These are phyloP conservation scores for Nebria ingens DNA, from an alignment of 1,140 invertebrate species.

Conservation along the genomic window DNA sequence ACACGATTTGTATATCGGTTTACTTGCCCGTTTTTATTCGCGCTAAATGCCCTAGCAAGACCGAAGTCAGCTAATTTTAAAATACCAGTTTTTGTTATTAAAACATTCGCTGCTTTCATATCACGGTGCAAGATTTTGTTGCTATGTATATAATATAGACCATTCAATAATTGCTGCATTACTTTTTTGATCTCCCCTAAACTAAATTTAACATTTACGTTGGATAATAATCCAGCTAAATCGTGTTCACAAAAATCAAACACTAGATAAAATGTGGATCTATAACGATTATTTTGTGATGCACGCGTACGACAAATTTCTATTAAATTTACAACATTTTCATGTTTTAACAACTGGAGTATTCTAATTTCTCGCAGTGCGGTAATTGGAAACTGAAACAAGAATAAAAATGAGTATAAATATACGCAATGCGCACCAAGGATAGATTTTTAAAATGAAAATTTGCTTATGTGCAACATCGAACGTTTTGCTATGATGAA, in stretches of 20 bases:
- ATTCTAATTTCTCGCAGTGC: slow-evolving; percentile 95
- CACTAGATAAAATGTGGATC: slow-evolving; percentile 93
- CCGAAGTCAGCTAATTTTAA: slow-evolving; percentile 91
- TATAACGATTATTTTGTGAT: slow-evolving; percentile 71
- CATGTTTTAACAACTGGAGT: slow-evolving; percentile 90
- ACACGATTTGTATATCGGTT: slow-evolving; percentile 90
- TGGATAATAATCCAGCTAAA: slow-evolving; percentile 90
- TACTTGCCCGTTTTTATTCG: slow-evolving; percentile 72
- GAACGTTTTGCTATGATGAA: too few relatives aligned
- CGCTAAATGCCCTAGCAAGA: slow-evolving; percentile 81
- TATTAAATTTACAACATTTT: slow-evolving; percentile 95
- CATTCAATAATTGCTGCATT: slow-evolving; percentile 95
- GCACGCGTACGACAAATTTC: slow-evolving; percentile 94
- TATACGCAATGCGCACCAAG: too few relatives aligned
- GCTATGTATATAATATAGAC: slow-evolving; percentile 93
- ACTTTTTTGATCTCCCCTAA: slow-evolving; percentile 97
- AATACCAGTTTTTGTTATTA: slow-evolving; percentile 95
- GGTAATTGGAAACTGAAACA: slow-evolving; percentile 90
- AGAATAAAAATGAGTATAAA: too few relatives aligned
- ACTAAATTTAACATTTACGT: slow-evolving; percentile 93
- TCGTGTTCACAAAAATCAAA: slow-evolving; percentile 99
- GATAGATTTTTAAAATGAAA: too few relatives aligned
- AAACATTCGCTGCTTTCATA: slow-evolving; percentile 98
- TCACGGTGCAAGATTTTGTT: slow-evolving; percentile 94
- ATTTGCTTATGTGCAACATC: too few relatives aligned